phyloP scores from a whole-genome alignment of 2,113 vertebrate species.

The Guaruba guarouba region DNA sequence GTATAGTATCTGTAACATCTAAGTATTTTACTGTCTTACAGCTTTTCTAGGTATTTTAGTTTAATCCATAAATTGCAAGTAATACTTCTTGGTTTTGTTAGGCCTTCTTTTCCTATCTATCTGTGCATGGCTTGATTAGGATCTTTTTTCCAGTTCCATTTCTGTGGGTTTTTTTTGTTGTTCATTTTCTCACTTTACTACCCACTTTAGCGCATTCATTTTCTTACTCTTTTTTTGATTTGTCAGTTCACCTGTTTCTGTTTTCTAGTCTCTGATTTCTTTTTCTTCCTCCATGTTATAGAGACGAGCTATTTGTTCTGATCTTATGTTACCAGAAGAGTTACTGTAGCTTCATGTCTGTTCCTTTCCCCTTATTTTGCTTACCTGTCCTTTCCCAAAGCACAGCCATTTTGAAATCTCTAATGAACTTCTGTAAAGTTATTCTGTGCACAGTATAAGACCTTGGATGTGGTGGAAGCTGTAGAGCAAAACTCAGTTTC shows the following conservation, averaged over 20 bases:
- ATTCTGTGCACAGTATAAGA: not conserved
- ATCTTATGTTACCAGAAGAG: not conserved
- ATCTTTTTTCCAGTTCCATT: not conserved
- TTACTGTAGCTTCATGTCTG: fast-evolving
- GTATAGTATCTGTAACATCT: not conserved
- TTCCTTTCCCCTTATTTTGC: not conserved
- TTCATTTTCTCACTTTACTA: not conserved
- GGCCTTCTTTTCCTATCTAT: not conserved
- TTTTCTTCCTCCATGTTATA: not conserved
- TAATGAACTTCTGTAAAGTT: not conserved
- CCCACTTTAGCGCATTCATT: not conserved
- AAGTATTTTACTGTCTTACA: not conserved
- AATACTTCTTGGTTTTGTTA: not conserved
- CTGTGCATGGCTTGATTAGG: not conserved
- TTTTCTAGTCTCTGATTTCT: not conserved
- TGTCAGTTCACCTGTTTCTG: not conserved
- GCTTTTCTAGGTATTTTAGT: not conserved
- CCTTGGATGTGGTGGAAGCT: not conserved
- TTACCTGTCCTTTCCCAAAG: not conserved
- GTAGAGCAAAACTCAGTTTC: not conserved
- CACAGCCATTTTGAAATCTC: not conserved
- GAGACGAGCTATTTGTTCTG: not conserved
- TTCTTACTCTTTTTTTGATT: not conserved
- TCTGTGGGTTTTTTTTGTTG: not conserved
- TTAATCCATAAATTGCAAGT: not conserved